Evolutionary conservation across 2,113 vertebrate genomes (phyloP).

Genomic region (Nothobranchius kuhntae): DNA sequence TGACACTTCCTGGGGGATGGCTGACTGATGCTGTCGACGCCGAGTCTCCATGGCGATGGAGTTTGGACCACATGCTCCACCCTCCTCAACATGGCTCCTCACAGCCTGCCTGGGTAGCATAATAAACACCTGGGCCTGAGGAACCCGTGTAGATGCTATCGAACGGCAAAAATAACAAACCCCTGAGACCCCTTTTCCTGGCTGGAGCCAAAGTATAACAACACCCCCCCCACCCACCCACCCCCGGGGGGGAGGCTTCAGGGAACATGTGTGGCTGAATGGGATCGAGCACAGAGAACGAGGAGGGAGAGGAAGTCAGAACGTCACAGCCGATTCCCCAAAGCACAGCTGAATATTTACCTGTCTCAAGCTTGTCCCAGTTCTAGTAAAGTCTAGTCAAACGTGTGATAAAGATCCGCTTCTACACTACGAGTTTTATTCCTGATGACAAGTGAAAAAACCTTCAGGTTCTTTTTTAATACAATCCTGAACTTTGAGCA

Average conservation of each 20-base stretch:
- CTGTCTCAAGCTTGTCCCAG: not conserved
- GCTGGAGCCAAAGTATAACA: constrained; percentile 88
- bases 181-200: constrained; percentile 86
- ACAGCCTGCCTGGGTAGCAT: constrained; percentile 69
- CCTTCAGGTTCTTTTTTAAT: too few relatives aligned
- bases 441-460: too few relatives aligned
- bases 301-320: constrained; percentile 33
- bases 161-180: constrained; percentile 87
- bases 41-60: constrained; percentile 58
- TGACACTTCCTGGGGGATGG: constrained; percentile 84
- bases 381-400: not conserved
- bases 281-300: constrained; percentile 17
- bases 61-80: constrained; percentile 34
- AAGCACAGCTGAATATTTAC: constrained; percentile 47
- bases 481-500: too few relatives aligned
- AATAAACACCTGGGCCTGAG: constrained; percentile 77
- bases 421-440: too few relatives aligned
- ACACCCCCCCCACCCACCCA: constrained; percentile 72
- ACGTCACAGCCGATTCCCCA: constrained; percentile 35
- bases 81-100: constrained; percentile 56
- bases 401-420: not conserved
- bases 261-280: constrained; percentile 62
- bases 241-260: constrained; percentile 35
- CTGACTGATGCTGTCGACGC: constrained; percentile 84
- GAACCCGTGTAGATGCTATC: constrained; percentile 84